phyloP scores from a whole-genome alignment of 2,888 invertebrate species.

The Chaitophorus viminalis region DNA sequence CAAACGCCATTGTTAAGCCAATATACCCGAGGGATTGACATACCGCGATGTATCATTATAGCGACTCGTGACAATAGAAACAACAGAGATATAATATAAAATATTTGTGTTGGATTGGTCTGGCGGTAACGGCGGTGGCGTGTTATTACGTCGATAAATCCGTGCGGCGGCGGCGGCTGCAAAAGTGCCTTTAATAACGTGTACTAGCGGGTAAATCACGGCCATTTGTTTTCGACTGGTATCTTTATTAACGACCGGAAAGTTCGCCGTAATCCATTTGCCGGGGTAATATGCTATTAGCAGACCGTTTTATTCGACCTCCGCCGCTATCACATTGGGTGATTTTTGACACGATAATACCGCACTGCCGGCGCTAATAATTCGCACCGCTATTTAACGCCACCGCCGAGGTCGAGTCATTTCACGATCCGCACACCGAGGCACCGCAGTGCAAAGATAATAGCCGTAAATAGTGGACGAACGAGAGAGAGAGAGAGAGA shows the following conservation, averaged over 20 bases:
- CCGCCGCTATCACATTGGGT: slow-evolving; percentile 17
- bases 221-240: slow-evolving; percentile 43
- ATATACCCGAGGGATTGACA: neutral
- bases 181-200: slow-evolving; percentile 24
- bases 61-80: neutral
- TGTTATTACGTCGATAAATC: slow-evolving; percentile 38
- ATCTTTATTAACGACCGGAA: slow-evolving; percentile 58
- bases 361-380: neutral
- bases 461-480: no score
- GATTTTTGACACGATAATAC: slow-evolving; percentile 53
- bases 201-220: slow-evolving; percentile 25
- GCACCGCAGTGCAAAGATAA: no score
- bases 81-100: neutral
- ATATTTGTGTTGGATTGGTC: neutral
- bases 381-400: neutral
- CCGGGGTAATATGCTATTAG: slow-evolving; percentile 52
- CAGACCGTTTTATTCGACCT: slow-evolving; percentile 48
- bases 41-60: neutral
- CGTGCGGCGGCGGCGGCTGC: neutral
- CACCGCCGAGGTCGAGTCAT: neutral
- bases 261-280: slow-evolving; percentile 47
- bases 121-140: no score
- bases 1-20: neutral
- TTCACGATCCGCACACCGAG: no score
- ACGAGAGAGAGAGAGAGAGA: no score